Percentiles rank a stretch among this genome's conserved stretches.
Evolutionary conservation across 2,797 vertebrate genomes (phyloP).

Genomic region (Silurus aristotelis): DNA sequence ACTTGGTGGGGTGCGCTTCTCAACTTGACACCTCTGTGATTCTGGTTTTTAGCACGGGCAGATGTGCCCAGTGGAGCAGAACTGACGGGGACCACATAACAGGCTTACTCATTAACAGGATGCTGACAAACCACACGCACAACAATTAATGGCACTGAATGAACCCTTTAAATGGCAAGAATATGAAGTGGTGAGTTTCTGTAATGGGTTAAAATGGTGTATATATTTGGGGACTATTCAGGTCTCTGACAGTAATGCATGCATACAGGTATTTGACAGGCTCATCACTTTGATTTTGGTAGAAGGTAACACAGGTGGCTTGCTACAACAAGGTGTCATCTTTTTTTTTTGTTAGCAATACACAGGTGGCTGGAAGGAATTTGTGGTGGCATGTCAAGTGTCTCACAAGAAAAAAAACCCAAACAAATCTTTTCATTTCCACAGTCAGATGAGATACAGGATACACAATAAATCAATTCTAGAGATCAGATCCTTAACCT

Average conservation of each 20-base stretch:
- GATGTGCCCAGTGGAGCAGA: conserved; percentile 74
- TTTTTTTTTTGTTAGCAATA: conserved; percentile 27
- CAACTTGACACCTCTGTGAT: conserved; percentile 74
- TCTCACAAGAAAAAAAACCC: conserved; percentile 34
- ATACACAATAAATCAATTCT: conserved; percentile 23
- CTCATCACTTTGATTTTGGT: conserved; percentile 44
- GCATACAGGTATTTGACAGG: conserved; percentile 43
- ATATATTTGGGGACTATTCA: conserved; percentile 50
- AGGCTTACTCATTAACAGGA: conserved; percentile 77
- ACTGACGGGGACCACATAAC: conserved; percentile 64
- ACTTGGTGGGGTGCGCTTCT: conserved; percentile 58
- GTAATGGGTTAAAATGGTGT: conserved; percentile 47
- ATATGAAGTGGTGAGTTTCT: conserved; percentile 59
- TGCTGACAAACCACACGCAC: conserved; percentile 71
- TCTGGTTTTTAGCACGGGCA: conserved; percentile 71
- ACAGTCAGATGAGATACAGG: conserved; percentile 14
- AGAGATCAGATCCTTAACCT: conserved; percentile 18
- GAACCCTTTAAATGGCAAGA: conserved; percentile 60
- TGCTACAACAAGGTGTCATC: conserved; percentile 44
- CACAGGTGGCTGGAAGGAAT: conserved; percentile 43
- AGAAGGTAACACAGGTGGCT: conserved; percentile 46
- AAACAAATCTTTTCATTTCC: conserved; percentile 18
- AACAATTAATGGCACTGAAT: conserved; percentile 75
- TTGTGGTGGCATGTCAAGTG: conserved; percentile 39
- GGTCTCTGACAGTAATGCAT: conserved; percentile 50